These are phyloP conservation scores for Helostoma temminkii DNA, from an alignment of 2,797 vertebrate species.

Conservation along the genomic window DNA sequence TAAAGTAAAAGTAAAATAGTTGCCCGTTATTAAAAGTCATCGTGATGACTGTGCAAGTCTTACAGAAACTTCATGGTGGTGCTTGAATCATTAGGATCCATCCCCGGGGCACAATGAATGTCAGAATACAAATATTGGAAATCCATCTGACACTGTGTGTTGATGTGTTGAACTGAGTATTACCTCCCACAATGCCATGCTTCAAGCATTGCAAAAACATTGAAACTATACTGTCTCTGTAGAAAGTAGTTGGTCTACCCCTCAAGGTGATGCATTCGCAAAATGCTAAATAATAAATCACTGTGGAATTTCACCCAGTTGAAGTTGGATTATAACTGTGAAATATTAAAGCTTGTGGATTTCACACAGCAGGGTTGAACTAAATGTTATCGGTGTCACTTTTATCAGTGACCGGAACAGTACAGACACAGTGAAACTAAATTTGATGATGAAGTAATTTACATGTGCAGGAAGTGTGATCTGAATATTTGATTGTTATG, in stretches of 20 bases:
- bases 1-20: not conserved
- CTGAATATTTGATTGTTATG: conserved; percentile 6
- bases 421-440: not conserved
- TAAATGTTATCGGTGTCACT: not conserved
- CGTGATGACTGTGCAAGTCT: not conserved
- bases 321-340: not conserved
- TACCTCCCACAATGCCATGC: not conserved
- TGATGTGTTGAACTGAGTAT: not conserved
- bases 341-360: not conserved
- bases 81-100: not conserved
- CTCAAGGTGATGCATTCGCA: not conserved
- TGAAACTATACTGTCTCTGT: not conserved
- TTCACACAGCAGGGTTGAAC: not conserved
- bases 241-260: not conserved
- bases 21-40: not conserved
- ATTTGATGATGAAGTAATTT: conserved; percentile 26
- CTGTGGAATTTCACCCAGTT: not conserved
- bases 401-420: not conserved
- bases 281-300: too few relatives aligned
- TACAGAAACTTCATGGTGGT: not conserved
- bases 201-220: too few relatives aligned
- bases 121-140: not conserved
- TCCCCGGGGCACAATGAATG: not conserved
- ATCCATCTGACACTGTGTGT: not conserved
- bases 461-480: conserved; percentile 6